These are phyloP conservation scores for Boulengeromyrus knoepffleri DNA, from an alignment of 2,113 vertebrate species.

Conservation along the genomic window DNA sequence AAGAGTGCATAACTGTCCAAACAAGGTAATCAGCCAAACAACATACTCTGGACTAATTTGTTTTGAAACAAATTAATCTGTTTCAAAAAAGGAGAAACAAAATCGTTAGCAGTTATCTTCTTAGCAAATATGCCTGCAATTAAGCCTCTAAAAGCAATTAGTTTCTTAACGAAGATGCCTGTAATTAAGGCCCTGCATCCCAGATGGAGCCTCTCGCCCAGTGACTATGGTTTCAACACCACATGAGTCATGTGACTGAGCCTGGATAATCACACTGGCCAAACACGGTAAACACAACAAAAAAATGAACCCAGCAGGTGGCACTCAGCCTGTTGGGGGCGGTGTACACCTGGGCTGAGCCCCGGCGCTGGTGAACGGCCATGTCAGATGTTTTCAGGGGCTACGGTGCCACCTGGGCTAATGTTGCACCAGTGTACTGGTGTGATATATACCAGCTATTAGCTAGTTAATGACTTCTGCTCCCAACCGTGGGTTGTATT, in stretches of 20 bases:
- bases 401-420: too few relatives aligned
- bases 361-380: background rate
- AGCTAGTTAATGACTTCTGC: background rate
- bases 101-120: background rate
- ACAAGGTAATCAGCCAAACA: background rate
- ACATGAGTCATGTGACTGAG: background rate
- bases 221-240: background rate
- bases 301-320: background rate
- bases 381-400: background rate
- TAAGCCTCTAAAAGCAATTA: background rate
- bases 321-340: background rate
- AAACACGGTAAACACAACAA: background rate
- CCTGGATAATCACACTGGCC: background rate
- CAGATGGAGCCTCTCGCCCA: background rate
- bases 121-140: background rate
- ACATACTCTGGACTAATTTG: background rate
- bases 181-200: background rate
- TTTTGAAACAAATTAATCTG: background rate
- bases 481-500: background rate
- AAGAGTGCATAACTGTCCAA: background rate
- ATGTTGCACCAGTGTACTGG: background rate
- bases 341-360: background rate
- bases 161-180: background rate
- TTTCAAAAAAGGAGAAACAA: background rate
- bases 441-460: background rate